phyloP scores from a whole-genome alignment of 2,888 invertebrate species.

The Lottia scabra region DNA sequence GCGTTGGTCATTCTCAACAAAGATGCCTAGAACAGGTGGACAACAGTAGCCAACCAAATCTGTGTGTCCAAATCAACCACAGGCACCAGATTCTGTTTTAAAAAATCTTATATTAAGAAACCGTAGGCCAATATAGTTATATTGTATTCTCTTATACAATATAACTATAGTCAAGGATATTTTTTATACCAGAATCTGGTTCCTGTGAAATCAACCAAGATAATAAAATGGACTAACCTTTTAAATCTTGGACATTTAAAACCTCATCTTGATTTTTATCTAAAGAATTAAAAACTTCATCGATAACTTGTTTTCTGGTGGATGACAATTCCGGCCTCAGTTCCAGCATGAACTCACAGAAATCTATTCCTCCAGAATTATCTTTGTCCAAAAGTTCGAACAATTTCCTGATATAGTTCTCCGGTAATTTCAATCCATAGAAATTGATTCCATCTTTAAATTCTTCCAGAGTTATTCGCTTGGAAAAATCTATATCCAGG shows the following conservation, averaged over 20 bases:
- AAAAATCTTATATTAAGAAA: too few species aligned
- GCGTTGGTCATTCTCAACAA: too few species aligned
- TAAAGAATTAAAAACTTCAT: constrained; percentile 52
- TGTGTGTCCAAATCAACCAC: too few species aligned
- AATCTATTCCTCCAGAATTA: constrained; percentile 53
- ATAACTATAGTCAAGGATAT: too few species aligned
- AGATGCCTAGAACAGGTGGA: too few species aligned
- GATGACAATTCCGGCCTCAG: constrained; percentile 46
- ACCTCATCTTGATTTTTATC: constrained; percentile 53
- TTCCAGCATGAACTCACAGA: constrained; percentile 54
- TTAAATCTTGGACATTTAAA: constrained; percentile 52
- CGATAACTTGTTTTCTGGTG: constrained; percentile 42
- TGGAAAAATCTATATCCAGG: constrained; percentile 54
- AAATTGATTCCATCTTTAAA: constrained; percentile 45
- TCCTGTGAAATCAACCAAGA: too few species aligned
- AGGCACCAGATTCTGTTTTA: too few species aligned
- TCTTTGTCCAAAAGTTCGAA: constrained; percentile 53
- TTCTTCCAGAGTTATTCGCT: constrained; percentile 48
- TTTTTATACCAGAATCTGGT: too few species aligned
- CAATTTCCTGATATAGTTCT: constrained; percentile 42
- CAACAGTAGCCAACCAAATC: too few species aligned
- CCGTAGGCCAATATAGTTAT: too few species aligned
- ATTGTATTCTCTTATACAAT: too few species aligned
- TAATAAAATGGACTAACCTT: too few species aligned
- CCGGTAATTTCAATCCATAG: constrained; percentile 51